phyloP scores from a whole-genome alignment of 1,140 invertebrate species.

The Belonocnema kinseyi region DNA sequence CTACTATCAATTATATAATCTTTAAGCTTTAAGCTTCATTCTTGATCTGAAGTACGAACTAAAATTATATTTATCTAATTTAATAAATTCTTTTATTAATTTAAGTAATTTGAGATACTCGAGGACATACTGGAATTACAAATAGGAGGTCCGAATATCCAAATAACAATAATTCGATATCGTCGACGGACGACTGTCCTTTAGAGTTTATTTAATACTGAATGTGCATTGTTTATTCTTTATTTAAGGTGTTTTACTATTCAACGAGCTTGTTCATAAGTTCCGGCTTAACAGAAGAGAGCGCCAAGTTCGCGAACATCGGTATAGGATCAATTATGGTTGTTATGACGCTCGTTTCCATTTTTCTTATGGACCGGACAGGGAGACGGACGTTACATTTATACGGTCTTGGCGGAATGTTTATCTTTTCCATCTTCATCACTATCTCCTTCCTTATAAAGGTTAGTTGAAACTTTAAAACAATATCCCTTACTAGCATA shows the following conservation, averaged over 20 bases:
- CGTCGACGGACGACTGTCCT: not conserved
- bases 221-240: constrained; percentile 33
- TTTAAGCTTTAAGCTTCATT: too few relatives aligned
- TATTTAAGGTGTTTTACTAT: constrained; percentile 94
- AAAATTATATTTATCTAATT: too few relatives aligned
- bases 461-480: constrained; percentile 76
- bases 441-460: constrained; percentile 97
- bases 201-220: not conserved
- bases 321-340: constrained; percentile 99
- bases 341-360: constrained; percentile 95
- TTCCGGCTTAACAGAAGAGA: constrained; percentile 90
- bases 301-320: constrained; percentile 94
- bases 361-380: constrained; percentile 96
- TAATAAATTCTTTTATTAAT: too few relatives aligned
- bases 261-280: constrained; percentile 93
- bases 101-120: too few relatives aligned
- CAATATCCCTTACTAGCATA: not conserved
- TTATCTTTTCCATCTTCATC: constrained; percentile 97
- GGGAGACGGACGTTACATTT: constrained; percentile 96
- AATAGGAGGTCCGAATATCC: too few relatives aligned
- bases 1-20: too few relatives aligned
- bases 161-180: not conserved
- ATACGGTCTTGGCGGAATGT: constrained; percentile 96
- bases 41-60: too few relatives aligned
- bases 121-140: too few relatives aligned